These are phyloP conservation scores for Agrotis clavis DNA, from an alignment of 2,888 invertebrate species.

Conservation along the genomic window DNA sequence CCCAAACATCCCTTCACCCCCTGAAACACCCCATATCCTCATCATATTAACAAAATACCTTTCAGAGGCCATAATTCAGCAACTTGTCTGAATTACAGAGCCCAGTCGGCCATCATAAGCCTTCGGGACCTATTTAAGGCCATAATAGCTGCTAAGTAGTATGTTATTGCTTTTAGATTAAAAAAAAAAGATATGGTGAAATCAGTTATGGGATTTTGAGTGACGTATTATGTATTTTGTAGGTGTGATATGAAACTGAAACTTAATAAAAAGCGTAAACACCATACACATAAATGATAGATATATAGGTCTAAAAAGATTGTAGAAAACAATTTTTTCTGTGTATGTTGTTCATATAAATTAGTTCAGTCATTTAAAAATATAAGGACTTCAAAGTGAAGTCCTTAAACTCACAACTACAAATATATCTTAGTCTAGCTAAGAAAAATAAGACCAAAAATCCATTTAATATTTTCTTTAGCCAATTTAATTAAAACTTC, in stretches of 20 bases:
- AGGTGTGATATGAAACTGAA: too few relatives aligned
- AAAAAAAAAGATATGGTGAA: constrained; percentile 26
- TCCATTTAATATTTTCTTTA: too few relatives aligned
- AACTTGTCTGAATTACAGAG: constrained; percentile 42
- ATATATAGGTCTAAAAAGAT: too few relatives aligned
- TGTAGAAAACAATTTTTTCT: too few relatives aligned
- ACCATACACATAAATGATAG: too few relatives aligned
- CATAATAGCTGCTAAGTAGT: constrained; percentile 57
- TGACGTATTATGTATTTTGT: neutral
- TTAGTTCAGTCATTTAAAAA: too few relatives aligned
- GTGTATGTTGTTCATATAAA: too few relatives aligned
- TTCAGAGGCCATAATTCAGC: constrained; percentile 39
- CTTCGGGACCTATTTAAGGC: constrained; percentile 55
- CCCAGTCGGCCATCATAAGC: constrained; percentile 46
- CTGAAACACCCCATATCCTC: neutral
- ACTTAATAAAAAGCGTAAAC: too few relatives aligned
- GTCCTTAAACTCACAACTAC: too few relatives aligned
- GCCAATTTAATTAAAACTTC: neutral
- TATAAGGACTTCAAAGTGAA: too few relatives aligned
- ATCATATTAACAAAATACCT: constrained; percentile 40
- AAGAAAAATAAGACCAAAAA: too few relatives aligned
- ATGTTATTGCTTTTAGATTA: constrained; percentile 44
- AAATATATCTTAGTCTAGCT: too few relatives aligned
- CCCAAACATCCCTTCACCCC: neutral
- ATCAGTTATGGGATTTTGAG: neutral